Base-by-base conservation (phyloP, 2,888 invertebrate species). In the Lissocephala sabroskyi region DNA sequence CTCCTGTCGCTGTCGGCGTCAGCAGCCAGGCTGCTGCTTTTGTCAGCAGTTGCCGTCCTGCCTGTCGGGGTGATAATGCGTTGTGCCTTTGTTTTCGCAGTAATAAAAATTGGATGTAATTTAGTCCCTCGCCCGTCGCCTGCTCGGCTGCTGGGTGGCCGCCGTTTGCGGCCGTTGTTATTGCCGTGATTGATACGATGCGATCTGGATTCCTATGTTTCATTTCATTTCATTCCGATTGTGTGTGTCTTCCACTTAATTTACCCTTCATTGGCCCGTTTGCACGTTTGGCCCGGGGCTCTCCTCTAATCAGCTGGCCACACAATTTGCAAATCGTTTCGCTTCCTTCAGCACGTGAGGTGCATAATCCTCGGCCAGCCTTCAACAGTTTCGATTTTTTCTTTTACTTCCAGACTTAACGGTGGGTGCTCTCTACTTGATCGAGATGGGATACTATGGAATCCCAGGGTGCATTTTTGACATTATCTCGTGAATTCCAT, bases 41-140 rank as follows among this genome's bases (percentile, higher is more conserved):
- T 50, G 45, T 16, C 14, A 6, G 4, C 14, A 17, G 10, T 41
- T 46, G 45, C 40, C 49, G 51, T 48, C 17, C 10, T 33, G 42
- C 32, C 44, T 45, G 42, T 43, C 56, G 28, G 44, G 64, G 52
- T 54, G 65, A 68, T 68, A 68, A 68, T 63, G 59, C 61, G 65
- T 58, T 66, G 63, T 54, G 67, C 63, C 65, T 73, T 73, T 74
- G 65, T 76, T 67, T 70, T 65, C 65, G 53, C 53, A 74, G 74
- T 71, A 64, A 74, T 74, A 74, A 74, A 74, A 77, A 74, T 77
- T 74, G 77, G 60, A 59, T 68, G 68, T 71, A 67, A 64, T 70
- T 74, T 70, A 67, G 58, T 67, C 50, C 23, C 23, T 7, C 23
- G 23, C 23, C 23, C 23, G 19, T 46, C 16, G 26, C 18, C 14